Percentiles rank a stretch among this genome's conserved stretches.
phyloP scores from a whole-genome alignment of 1,140 invertebrate species.

The Euura saliciscinereae region DNA sequence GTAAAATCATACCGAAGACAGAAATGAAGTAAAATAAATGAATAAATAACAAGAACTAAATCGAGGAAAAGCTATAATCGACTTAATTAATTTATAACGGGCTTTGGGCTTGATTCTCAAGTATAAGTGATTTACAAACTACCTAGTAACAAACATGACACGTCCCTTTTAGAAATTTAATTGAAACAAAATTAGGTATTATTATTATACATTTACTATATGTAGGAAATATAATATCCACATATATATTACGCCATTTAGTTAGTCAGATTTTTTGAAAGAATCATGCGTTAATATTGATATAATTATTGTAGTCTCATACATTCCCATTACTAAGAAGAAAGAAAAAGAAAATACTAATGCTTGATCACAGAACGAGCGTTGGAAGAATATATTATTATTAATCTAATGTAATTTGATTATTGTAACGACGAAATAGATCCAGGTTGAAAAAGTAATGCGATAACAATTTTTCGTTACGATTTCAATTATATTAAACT shows the following conservation, averaged over 20 bases:
- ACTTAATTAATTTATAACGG: not conserved
- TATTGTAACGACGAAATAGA: too few relatives aligned
- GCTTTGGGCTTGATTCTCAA: not conserved
- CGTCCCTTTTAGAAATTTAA: conserved; percentile 18
- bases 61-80: too few relatives aligned
- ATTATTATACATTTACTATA: not conserved
- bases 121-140: not conserved
- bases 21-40: too few relatives aligned
- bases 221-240: not conserved
- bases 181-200: conserved; percentile 14
- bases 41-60: too few relatives aligned
- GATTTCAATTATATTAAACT: too few relatives aligned
- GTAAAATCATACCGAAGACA: too few relatives aligned
- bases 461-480: too few relatives aligned
- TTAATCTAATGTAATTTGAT: too few relatives aligned
- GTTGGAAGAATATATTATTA: too few relatives aligned
- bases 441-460: too few relatives aligned
- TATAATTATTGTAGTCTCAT: not conserved
- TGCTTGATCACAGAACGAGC: too few relatives aligned
- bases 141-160: conserved; percentile 17
- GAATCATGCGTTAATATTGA: not conserved
- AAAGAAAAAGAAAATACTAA: not conserved
- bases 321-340: not conserved
- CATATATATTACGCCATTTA: not conserved
- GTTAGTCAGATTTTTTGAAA: not conserved